These are phyloP conservation scores for Aythya baeri DNA, from an alignment of 2,113 vertebrate species.

Conservation along the genomic window DNA sequence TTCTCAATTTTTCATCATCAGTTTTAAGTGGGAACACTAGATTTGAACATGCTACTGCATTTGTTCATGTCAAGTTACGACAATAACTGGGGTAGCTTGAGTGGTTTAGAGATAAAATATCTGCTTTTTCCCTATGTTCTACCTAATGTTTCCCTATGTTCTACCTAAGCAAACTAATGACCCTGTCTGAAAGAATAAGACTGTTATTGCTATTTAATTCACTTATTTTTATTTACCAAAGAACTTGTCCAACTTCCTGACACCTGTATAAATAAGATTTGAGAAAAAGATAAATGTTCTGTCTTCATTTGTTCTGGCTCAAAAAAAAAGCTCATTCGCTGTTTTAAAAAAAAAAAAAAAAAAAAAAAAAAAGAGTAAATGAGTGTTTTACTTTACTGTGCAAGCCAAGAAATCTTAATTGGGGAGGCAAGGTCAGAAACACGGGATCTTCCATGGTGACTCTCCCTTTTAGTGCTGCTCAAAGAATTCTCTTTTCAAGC, in stretches of 20 bases:
- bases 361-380: background rate
- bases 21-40: background rate
- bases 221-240: conserved; percentile 34
- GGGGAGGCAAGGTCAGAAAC: background rate
- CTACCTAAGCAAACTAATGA: background rate
- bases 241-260: background rate
- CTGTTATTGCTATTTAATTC: background rate
- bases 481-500: conserved; percentile 12
- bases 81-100: background rate
- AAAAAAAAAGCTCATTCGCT: background rate
- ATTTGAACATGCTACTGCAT: background rate
- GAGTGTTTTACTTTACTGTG: background rate
- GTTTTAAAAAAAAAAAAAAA: background rate
- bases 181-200: background rate
- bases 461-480: conserved; percentile 10
- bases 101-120: background rate
- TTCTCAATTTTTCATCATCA: conserved; percentile 30
- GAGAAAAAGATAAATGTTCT: background rate
- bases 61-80: conserved; percentile 17
- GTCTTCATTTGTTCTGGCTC: conserved; percentile 1
- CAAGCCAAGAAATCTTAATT: conserved; percentile 5
- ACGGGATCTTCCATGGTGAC: background rate
- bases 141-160: too few relatives aligned
- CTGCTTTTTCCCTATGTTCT: background rate
- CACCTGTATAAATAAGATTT: background rate